Conservation (phyloP, 2,888 invertebrate species). For the Aquatica leii region DNA sequence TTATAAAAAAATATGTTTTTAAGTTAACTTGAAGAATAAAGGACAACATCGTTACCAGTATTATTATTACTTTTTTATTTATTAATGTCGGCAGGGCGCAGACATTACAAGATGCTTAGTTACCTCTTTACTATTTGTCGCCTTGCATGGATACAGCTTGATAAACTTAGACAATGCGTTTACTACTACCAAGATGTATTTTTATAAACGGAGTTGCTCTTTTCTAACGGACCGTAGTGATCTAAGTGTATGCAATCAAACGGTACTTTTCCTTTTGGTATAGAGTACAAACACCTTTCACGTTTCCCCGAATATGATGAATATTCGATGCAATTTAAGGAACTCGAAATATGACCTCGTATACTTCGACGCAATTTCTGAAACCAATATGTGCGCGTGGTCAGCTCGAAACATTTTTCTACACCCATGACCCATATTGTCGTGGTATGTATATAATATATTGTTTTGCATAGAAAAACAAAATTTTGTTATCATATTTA, state of each 20-base stretch:
- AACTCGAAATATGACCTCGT: constrained; percentile 2
- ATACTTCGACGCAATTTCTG: constrained; percentile 20
- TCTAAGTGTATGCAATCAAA: constrained; percentile 17
- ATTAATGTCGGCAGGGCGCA: too few relatives aligned
- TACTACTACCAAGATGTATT: constrained; percentile 4
- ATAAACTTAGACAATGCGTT: constrained; percentile 15
- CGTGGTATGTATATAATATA: constrained; percentile 26
- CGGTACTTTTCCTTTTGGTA: constrained; percentile 14
- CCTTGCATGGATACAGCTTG: constrained; percentile 20
- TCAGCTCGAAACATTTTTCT: neutral
- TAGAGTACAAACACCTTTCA: constrained; percentile 7
- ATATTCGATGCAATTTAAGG: too few relatives aligned
- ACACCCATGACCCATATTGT: constrained; percentile 30
- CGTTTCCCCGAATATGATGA: neutral
- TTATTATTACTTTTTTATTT: too few relatives aligned
- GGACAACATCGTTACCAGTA: too few relatives aligned
- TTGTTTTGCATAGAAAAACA: constrained; percentile 29
- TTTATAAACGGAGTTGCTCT: neutral
- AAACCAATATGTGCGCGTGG: constrained; percentile 35
- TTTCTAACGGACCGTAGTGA: constrained; percentile 12
- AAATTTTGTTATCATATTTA: constrained; percentile 28
- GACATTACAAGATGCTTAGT: too few relatives aligned
- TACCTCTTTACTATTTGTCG: neutral
- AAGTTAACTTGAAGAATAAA: too few relatives aligned
- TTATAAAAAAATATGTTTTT: too few relatives aligned